These are phyloP conservation scores for Sitobion miscanthi DNA, from an alignment of 1,140 invertebrate genomes.

Conservation along the genomic window DNA sequence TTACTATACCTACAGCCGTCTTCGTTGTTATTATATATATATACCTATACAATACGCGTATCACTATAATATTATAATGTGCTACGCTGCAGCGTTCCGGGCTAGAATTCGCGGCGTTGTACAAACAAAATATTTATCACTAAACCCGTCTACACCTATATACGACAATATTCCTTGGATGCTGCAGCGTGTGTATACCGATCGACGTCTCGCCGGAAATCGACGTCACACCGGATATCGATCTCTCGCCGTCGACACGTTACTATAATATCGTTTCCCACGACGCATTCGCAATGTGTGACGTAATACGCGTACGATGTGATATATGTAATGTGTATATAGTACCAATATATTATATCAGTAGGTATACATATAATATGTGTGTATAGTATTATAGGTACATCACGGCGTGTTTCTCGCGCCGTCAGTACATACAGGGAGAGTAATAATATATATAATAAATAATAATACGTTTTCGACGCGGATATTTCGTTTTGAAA, in stretches of 20 bases:
- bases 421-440: background rate
- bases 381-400: background rate
- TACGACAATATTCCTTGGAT: background rate
- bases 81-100: background rate
- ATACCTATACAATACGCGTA: too few species aligned
- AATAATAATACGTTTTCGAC: slow-evolving; percentile 33
- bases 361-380: background rate
- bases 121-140: slow-evolving; percentile 7
- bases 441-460: slow-evolving; percentile 12
- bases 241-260: background rate
- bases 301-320: background rate
- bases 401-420: background rate
- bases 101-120: background rate
- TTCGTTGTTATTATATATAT: background rate
- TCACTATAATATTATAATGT: background rate
- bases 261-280: background rate
- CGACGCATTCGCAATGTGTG: background rate
- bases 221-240: background rate
- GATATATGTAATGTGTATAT: background rate
- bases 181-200: background rate
- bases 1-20: background rate
- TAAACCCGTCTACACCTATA: background rate
- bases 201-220: background rate
- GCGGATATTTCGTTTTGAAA: slow-evolving; percentile 44
- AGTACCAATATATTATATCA: too few species aligned